Conservation (phyloP, 2,113 vertebrate species). For the Rana temporaria region DNA sequence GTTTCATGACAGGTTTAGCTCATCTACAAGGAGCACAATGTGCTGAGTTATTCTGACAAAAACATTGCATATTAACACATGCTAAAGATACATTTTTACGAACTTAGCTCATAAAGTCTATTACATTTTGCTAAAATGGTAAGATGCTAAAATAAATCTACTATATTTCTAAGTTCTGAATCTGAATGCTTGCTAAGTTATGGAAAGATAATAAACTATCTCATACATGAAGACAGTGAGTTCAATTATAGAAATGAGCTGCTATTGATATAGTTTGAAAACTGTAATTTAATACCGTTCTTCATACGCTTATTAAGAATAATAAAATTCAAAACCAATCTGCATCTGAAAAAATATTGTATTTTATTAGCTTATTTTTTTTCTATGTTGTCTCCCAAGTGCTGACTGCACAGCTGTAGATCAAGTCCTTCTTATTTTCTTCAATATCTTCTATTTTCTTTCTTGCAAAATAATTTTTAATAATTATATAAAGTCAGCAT, state of each 20-base stretch:
- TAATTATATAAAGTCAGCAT: no score
- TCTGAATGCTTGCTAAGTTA: constrained; percentile 9
- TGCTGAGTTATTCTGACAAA: neutral
- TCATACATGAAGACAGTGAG: neutral
- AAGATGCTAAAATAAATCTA: neutral
- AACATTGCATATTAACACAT: constrained; percentile 11
- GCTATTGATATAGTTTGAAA: constrained; percentile 24
- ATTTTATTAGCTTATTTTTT: constrained; percentile 63
- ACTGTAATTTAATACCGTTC: constrained; percentile 25
- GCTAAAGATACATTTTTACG: neutral
- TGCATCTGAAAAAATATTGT: constrained; percentile 59
- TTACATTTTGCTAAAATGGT: neutral
- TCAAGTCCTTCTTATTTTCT: constrained; percentile 66
- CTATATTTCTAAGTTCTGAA: neutral
- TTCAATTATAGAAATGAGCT: constrained; percentile 10
- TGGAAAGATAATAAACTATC: constrained; percentile 25
- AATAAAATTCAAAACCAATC: constrained; percentile 60
- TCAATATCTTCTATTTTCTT: constrained; percentile 58
- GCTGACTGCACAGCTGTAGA: constrained; percentile 63
- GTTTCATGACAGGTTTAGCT: neutral
- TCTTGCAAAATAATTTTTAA: no score
- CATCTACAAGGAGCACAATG: neutral
- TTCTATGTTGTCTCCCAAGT: constrained; percentile 62
- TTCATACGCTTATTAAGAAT: constrained; percentile 57
- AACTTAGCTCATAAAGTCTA: neutral